These are phyloP conservation scores for Pinna nobilis DNA, from an alignment of 1,140 invertebrate species.

Conservation along the genomic window DNA sequence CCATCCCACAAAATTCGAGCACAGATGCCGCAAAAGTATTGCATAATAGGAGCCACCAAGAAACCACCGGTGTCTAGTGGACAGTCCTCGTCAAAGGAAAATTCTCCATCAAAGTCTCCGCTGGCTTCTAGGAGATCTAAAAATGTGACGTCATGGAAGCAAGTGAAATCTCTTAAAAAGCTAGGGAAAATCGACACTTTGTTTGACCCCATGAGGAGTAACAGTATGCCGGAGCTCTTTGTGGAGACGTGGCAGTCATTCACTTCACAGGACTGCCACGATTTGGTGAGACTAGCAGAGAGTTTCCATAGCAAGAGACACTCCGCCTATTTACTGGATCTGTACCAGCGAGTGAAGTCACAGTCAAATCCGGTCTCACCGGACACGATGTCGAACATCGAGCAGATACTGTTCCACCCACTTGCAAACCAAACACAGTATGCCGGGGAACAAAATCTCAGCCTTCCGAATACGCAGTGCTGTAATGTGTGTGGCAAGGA, in stretches of 20 bases:
- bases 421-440: constrained; percentile 17
- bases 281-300: constrained; percentile 51
- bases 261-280: constrained; percentile 44
- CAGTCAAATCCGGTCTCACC: constrained; percentile 66
- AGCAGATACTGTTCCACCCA: constrained; percentile 58
- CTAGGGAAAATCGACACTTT: constrained; percentile 46
- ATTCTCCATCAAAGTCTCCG: constrained; percentile 17
- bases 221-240: constrained; percentile 65
- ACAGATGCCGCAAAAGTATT: constrained; percentile 1
- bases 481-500: constrained; percentile 25
- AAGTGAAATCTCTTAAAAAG: constrained; percentile 61
- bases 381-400: constrained; percentile 64
- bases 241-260: constrained; percentile 53
- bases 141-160: constrained; percentile 55
- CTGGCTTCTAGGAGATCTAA: constrained; percentile 27
- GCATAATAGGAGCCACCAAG: background rate
- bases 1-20: no score
- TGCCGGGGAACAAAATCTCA: constrained; percentile 9
- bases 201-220: constrained; percentile 46
- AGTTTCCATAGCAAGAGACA: constrained; percentile 67
- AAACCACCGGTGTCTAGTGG: background rate
- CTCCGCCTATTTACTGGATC: constrained; percentile 64
- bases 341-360: constrained; percentile 65
- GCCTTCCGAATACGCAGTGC: constrained; percentile 8
- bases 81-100: constrained; percentile 20